Evolutionary conservation across 2,888 invertebrate species (phyloP).

Genomic region (Adela reaumurella): DNA sequence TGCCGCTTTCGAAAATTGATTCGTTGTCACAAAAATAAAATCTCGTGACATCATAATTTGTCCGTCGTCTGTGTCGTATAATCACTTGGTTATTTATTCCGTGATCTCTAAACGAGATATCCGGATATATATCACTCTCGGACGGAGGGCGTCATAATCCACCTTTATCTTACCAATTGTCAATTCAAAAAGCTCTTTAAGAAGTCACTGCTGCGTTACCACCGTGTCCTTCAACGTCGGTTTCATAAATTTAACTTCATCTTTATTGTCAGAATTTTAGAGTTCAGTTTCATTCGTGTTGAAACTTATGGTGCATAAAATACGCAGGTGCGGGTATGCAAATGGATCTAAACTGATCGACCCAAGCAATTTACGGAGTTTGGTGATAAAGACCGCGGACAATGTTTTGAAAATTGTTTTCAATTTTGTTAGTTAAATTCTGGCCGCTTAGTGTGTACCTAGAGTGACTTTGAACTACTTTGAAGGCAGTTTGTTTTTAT

Average conservation of each 20-base stretch:
- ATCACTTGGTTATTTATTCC: not conserved
- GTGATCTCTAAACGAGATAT: not conserved
- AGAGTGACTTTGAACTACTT: no score
- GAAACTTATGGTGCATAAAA: not conserved
- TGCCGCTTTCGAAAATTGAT: not conserved
- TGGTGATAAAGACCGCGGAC: not conserved
- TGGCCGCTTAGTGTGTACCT: no score
- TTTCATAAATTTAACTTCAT: not conserved
- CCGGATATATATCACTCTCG: not conserved
- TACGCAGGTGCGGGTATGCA: not conserved
- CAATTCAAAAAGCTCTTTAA: not conserved
- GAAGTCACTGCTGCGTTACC: not conserved
- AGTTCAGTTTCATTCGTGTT: not conserved
- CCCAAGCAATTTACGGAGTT: not conserved
- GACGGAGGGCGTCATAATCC: not conserved
- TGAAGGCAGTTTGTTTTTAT: no score
- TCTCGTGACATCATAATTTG: not conserved
- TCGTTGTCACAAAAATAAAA: not conserved
- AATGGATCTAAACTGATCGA: not conserved
- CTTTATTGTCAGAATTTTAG: not conserved
- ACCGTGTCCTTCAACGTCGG: not conserved
- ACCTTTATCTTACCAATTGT: not conserved
- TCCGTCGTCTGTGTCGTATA: not conserved
- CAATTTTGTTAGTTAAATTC: not conserved
- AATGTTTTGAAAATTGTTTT: not conserved